Evolutionary conservation across 2,888 invertebrate species (phyloP).

Genomic region (Epinotia ramella): DNA sequence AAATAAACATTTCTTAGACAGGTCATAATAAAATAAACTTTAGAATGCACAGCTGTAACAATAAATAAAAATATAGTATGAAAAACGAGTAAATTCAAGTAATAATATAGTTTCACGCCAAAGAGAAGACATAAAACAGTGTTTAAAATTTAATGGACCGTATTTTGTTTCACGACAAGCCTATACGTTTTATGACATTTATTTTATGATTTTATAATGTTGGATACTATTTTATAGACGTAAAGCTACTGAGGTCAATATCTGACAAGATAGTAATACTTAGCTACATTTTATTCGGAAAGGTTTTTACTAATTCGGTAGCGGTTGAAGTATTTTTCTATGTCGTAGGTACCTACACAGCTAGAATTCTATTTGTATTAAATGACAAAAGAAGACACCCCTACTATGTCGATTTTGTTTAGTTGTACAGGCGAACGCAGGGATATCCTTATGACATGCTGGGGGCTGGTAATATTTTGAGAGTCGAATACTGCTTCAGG

Average conservation of each 20-base stretch:
- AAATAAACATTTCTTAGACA: conserved; percentile 9
- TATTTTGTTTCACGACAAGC: conserved; percentile 38
- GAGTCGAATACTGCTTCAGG: too few relatives aligned
- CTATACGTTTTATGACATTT: conserved; percentile 25
- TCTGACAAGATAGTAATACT: conserved; percentile 8
- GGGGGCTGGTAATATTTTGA: too few relatives aligned
- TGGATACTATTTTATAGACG: conserved; percentile 23
- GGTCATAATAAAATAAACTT: conserved; percentile 14
- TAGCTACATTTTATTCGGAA: neutral
- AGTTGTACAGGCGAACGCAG: too few relatives aligned
- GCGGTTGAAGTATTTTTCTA: neutral
- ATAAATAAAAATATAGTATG: conserved; percentile 20
- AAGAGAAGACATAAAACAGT: conserved; percentile 53
- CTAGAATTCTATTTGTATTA: too few relatives aligned
- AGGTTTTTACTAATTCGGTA: neutral
- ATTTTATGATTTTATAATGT: conserved; percentile 27
- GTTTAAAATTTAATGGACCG: conserved; percentile 41
- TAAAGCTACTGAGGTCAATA: conserved; percentile 31
- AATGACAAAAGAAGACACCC: too few relatives aligned
- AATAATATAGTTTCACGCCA: conserved; percentile 44
- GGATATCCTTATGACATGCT: too few relatives aligned
- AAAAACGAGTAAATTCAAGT: conserved; percentile 27
- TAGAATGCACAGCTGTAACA: neutral
- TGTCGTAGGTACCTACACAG: too few relatives aligned
- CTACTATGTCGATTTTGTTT: too few relatives aligned